Evolutionary conservation across 2,888 invertebrate genomes (phyloP).

Genomic region (Tubiluchus corallicola): DNA sequence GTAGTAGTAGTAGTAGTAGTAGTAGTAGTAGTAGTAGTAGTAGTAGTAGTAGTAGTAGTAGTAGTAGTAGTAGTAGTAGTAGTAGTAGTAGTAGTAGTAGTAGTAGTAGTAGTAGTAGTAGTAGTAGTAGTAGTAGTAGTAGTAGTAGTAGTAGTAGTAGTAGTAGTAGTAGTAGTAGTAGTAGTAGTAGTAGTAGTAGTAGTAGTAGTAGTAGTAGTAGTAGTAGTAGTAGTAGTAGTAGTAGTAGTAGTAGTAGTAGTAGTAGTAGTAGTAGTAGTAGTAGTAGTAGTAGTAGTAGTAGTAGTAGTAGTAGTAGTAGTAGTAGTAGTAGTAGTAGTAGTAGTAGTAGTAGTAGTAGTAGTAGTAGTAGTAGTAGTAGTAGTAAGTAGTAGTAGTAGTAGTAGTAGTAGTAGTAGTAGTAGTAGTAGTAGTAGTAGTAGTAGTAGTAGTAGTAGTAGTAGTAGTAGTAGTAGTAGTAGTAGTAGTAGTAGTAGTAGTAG

Average conservation of each 20-base stretch:
- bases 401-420: slow-evolving; percentile 15
- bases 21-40: slow-evolving; percentile 14
- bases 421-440: slow-evolving; percentile 14
- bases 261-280: slow-evolving; percentile 15
- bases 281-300: slow-evolving; percentile 14
- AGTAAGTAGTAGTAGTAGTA: too few species aligned
- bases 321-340: slow-evolving; percentile 13
- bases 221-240: slow-evolving; percentile 11
- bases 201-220: background rate
- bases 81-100: slow-evolving; percentile 7
- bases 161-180: slow-evolving; percentile 3
- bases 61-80: slow-evolving; percentile 10
- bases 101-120: slow-evolving; percentile 9
- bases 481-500: slow-evolving; percentile 13
- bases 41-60: slow-evolving; percentile 14
- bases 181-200: background rate
- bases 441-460: slow-evolving; percentile 15
- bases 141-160: slow-evolving; percentile 3
- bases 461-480: slow-evolving; percentile 13
- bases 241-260: slow-evolving; percentile 15
- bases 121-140: slow-evolving; percentile 3
- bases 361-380: slow-evolving; percentile 13
- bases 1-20: slow-evolving; percentile 13
- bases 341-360: slow-evolving; percentile 11
- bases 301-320: slow-evolving; percentile 15